Conservation (phyloP, 2,113 vertebrate genomes). For the Pterocles gutturalis region DNA sequence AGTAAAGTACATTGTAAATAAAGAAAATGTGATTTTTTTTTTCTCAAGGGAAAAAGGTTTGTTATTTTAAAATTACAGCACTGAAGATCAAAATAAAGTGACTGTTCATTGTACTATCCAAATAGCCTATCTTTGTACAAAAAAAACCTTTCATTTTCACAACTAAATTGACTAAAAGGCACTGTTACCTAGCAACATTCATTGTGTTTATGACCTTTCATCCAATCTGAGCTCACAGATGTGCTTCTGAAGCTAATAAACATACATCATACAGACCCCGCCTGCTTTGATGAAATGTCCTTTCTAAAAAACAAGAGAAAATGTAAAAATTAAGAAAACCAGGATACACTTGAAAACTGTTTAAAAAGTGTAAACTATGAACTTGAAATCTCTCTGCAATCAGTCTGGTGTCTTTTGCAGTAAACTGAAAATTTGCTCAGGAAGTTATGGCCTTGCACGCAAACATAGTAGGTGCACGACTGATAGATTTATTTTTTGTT, state of each 20-base stretch:
- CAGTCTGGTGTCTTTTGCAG: background rate
- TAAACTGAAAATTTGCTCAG: constrained; percentile 6
- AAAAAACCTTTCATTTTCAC: constrained; percentile 83
- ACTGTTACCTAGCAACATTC: constrained; percentile 88
- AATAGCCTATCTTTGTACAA: constrained; percentile 82
- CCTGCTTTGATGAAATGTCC: constrained; percentile 68
- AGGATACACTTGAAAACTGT: constrained; percentile 35
- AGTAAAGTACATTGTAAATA: constrained; percentile 62
- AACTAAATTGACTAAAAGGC: constrained; percentile 87
- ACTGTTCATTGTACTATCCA: constrained; percentile 83
- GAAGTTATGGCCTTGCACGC: background rate
- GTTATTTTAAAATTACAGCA: constrained; percentile 81
- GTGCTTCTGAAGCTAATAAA: constrained; percentile 85
- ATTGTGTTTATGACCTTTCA: constrained; percentile 87
- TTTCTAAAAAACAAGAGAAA: constrained; percentile 52
- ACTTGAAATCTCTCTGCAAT: constrained; percentile 28
- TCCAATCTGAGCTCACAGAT: constrained; percentile 85
- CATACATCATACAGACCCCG: constrained; percentile 77
- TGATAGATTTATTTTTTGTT: background rate
- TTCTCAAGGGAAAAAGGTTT: constrained; percentile 46
- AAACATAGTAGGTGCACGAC: background rate
- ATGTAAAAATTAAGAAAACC: constrained; percentile 36
- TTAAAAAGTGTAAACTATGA: background rate
- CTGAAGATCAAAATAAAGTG: constrained; percentile 85
- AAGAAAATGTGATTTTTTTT: constrained; percentile 33